Evolutionary conservation across 2,888 invertebrate genomes (phyloP).

Genomic region (Odontomyia ornata): DNA sequence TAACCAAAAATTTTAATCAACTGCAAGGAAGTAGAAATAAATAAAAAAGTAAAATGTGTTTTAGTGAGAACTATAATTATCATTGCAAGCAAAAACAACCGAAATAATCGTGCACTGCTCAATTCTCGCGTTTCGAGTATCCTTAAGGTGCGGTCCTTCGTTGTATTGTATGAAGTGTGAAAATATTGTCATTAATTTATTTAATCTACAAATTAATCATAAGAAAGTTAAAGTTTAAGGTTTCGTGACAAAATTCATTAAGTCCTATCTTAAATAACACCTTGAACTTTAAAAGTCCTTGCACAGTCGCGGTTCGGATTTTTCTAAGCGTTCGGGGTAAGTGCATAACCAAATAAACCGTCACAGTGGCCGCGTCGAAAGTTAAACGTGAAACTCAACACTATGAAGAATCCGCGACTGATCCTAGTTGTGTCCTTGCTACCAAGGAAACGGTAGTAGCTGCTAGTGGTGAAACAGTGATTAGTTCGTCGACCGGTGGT

Average conservation of each 20-base stretch:
- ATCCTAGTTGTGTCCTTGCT: constrained; percentile 45
- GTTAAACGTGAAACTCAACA: constrained; percentile 59
- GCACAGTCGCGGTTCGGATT: too few species aligned
- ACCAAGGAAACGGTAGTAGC: constrained; percentile 52
- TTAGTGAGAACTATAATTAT: constrained; percentile 22
- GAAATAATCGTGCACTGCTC: not conserved
- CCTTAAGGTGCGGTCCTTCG: not conserved
- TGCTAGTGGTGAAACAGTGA: constrained; percentile 41
- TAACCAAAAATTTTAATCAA: too few species aligned
- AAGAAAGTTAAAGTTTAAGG: not conserved
- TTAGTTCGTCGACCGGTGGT: constrained; percentile 37
- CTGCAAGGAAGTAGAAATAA: not conserved
- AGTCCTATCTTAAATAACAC: too few species aligned
- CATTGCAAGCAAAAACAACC: constrained; percentile 35
- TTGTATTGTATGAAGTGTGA: not conserved
- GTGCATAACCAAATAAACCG: constrained; percentile 21
- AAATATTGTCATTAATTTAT: not conserved
- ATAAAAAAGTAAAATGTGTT: constrained; percentile 30
- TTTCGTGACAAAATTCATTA: not conserved
- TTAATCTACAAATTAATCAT: not conserved
- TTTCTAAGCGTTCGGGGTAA: too few species aligned
- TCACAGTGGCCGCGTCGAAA: constrained; percentile 54
- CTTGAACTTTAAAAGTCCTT: too few species aligned
- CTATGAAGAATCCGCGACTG: constrained; percentile 36
- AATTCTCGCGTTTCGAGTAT: not conserved